A percentile compares a stretch with the other conserved stretches of the same genome.
Conservation (phyloP, 2,113 vertebrate species). For the Ascaphus truei region DNA sequence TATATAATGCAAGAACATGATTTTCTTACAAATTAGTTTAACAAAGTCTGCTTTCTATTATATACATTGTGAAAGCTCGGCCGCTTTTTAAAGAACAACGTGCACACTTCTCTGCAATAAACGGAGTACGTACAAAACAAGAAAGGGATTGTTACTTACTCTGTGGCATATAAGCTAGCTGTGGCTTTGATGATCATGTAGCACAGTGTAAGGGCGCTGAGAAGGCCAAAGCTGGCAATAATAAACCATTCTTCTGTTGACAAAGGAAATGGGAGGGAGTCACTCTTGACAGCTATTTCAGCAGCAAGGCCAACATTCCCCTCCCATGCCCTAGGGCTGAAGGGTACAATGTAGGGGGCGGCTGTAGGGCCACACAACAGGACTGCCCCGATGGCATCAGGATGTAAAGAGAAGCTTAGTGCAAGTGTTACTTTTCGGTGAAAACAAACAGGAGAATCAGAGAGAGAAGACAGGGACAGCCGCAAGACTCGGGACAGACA, state of each 20-base stretch:
- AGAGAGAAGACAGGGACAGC: conserved; percentile 54
- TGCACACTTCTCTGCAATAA: background rate
- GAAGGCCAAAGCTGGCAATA: conserved; percentile 88
- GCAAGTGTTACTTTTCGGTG: conserved; percentile 64
- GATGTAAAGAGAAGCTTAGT: conserved; percentile 68
- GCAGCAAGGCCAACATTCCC: conserved; percentile 63
- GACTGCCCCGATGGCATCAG: conserved; percentile 53
- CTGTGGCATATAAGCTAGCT: conserved; percentile 69
- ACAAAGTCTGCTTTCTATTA: background rate
- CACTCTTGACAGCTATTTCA: conserved; percentile 76
- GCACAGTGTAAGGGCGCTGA: conserved; percentile 87
- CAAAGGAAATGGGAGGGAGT: conserved; percentile 84
- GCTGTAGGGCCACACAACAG: conserved; percentile 47
- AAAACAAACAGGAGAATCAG: conserved; percentile 61
- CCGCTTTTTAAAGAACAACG: background rate
- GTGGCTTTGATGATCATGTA: conserved; percentile 94
- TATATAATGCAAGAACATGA: background rate
- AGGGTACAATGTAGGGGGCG: conserved; percentile 46
- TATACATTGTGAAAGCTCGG: background rate
- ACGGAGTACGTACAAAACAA: background rate
- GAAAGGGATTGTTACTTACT: conserved; percentile 71
- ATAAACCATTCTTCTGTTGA: conserved; percentile 95
- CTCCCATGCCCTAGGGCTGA: conserved; percentile 63
- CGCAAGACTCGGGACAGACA: no score
- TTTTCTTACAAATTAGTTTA: background rate